These are phyloP conservation scores for Proteles cristata DNA, from an alignment of 2,113 vertebrate genomes.

Conservation along the genomic window DNA sequence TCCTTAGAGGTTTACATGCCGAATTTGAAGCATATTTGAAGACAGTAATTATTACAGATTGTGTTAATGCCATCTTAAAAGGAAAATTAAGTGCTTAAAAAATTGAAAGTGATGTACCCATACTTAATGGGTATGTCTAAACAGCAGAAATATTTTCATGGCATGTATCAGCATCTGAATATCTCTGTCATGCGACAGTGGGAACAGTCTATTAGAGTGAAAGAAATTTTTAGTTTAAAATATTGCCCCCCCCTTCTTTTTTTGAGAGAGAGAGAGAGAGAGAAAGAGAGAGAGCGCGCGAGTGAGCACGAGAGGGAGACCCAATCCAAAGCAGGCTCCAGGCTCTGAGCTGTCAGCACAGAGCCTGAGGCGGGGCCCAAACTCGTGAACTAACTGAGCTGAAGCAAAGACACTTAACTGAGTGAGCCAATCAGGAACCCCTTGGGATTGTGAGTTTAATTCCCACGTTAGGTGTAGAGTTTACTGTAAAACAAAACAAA, in stretches of 20 bases:
- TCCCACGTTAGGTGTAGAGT: neutral
- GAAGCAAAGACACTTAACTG: no score
- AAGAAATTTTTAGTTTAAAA: slow-evolving; percentile 28
- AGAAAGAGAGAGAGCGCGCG: no score
- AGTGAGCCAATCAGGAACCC: no score
- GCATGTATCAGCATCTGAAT: neutral
- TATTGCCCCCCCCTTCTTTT: neutral
- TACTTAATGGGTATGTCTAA: neutral
- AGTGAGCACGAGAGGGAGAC: no score
- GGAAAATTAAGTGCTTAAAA: slow-evolving; percentile 26
- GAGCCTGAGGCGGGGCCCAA: no score
- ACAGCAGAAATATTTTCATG: slow-evolving; percentile 13
- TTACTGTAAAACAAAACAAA: neutral
- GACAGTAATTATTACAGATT: neutral
- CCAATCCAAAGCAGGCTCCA: no score
- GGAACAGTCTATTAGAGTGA: neutral
- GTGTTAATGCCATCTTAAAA: slow-evolving; percentile 29
- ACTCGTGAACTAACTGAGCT: no score
- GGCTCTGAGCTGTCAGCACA: no score
- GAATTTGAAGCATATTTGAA: slow-evolving; percentile 27
- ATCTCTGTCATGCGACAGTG: neutral
- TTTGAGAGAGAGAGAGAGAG: no score
- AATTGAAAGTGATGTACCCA: neutral
- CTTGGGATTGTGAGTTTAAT: neutral
- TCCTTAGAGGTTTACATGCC: neutral